A percentile compares a stretch with the other conserved stretches of the same genome.
These are phyloP conservation scores for Cyanoderma ruficeps DNA, from an alignment of 2,113 vertebrate genomes.

Conservation along the genomic window DNA sequence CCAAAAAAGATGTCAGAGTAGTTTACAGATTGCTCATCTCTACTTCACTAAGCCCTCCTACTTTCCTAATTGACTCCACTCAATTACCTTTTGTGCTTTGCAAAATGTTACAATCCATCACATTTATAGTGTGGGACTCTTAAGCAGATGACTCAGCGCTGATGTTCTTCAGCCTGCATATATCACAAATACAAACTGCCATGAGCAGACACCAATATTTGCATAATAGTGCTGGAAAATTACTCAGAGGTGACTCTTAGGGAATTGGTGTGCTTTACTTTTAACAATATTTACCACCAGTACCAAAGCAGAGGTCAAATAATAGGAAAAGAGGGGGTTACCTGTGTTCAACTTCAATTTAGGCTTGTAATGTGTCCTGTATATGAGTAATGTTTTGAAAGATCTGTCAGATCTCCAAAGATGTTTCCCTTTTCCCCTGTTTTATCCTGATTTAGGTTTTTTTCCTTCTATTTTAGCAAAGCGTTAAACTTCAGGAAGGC, in stretches of 20 bases:
- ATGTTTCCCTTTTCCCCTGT: background rate
- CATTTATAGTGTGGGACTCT: constrained; percentile 18
- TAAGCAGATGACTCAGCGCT: constrained; percentile 42
- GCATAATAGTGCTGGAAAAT: constrained; percentile 27
- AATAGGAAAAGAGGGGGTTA: background rate
- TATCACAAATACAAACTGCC: background rate
- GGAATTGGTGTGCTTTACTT: background rate
- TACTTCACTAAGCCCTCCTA: constrained; percentile 21
- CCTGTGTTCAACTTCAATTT: background rate
- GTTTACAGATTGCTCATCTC: constrained; percentile 13
- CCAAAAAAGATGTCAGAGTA: background rate
- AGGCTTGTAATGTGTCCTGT: background rate
- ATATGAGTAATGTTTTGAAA: background rate
- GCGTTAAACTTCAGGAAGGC: background rate
- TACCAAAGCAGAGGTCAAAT: background rate
- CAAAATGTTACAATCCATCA: constrained; percentile 56
- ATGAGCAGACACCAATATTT: constrained; percentile 37
- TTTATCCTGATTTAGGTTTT: background rate
- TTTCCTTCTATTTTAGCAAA: background rate
- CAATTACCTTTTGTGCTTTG: constrained; percentile 41
- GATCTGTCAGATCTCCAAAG: background rate
- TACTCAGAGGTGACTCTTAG: background rate
- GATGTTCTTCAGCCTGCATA: background rate
- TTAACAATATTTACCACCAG: background rate
- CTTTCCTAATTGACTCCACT: constrained; percentile 55